Evolutionary conservation across 2,113 vertebrate genomes (phyloP).

Genomic region (Sus scrofa): T2T-Sscrofa CM000824.6:93950501-93951000

Average conservation of each 20-base stretch:
- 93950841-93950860: too few species aligned
- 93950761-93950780: neutral
- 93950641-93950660: neutral
- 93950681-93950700: neutral
- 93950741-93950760: neutral
- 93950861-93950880: too few species aligned
- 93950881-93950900: too few species aligned
- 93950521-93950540: neutral
- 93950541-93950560: neutral
- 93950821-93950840: too few species aligned
- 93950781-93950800: neutral
- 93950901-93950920: too few species aligned
- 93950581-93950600: neutral
- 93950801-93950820: too few species aligned
- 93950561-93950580: neutral
- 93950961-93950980: too few species aligned
- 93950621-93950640: neutral
- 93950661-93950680: neutral
- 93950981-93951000: too few species aligned
- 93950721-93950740: neutral
- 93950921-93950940: too few species aligned
- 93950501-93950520: neutral
- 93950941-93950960: too few species aligned
- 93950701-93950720: too few species aligned
- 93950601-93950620: neutral